These are phyloP conservation scores for Copidosoma aretas DNA, from an alignment of 2,888 invertebrate genomes.

Conservation along the genomic window DNA sequence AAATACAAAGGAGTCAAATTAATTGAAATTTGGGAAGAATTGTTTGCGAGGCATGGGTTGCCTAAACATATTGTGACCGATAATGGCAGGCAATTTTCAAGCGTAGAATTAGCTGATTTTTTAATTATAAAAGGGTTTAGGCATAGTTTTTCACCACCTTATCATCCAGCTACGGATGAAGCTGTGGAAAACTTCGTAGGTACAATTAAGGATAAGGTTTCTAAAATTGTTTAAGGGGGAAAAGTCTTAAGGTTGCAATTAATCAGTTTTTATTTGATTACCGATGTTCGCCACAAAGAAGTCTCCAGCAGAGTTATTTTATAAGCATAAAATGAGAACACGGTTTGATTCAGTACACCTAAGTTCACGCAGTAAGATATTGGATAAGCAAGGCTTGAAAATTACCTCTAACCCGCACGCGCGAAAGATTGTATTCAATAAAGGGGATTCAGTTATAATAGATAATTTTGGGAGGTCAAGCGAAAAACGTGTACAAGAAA, in stretches of 20 bases:
- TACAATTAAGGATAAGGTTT: too few species aligned
- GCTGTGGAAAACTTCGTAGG: constrained; percentile 36
- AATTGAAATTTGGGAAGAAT: constrained; percentile 9
- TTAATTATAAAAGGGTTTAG: constrained; percentile 26
- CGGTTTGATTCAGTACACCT: constrained; percentile 34
- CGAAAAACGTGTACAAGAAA: background rate
- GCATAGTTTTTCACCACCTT: constrained; percentile 36
- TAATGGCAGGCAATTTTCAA: too few species aligned
- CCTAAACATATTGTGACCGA: constrained; percentile 1
- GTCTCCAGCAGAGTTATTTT: too few species aligned
- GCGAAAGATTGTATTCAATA: background rate
- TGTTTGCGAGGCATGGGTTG: constrained; percentile 15
- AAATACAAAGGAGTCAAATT: constrained; percentile 11
- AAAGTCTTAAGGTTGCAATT: constrained; percentile 18
- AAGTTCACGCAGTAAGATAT: too few species aligned
- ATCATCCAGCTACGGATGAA: too few species aligned
- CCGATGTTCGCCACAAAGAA: too few species aligned
- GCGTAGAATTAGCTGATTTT: constrained; percentile 23
- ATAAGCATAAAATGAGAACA: constrained; percentile 28
- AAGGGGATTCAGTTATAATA: background rate
- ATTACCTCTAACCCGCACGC: background rate
- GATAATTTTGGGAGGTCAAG: background rate
- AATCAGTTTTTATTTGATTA: constrained; percentile 21
- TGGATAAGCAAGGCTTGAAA: too few species aligned
- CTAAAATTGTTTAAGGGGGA: constrained; percentile 35